Evolutionary conservation across 2,797 vertebrate species (phyloP).

Genomic region (Nyctalus aviator): DNA sequence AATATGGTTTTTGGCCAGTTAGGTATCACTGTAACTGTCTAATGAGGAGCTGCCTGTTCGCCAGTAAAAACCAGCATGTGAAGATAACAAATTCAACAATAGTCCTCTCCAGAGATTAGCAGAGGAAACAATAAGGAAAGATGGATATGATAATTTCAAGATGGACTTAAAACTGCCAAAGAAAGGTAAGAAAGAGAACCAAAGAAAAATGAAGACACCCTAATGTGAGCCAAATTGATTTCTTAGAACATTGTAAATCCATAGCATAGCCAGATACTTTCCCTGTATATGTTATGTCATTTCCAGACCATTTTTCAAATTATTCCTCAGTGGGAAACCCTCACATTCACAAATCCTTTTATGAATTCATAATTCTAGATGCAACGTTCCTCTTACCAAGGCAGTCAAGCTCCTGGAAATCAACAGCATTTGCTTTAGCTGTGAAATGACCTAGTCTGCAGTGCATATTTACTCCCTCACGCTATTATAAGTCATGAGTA

Average conservation of each 20-base stretch:
- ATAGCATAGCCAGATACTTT: background rate
- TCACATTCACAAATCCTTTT: background rate
- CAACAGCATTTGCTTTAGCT: constrained; percentile 17
- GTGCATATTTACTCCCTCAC: constrained; percentile 58
- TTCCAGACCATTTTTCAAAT: background rate
- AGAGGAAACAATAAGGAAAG: background rate
- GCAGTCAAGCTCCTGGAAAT: background rate
- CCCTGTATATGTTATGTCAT: background rate
- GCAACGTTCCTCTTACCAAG: background rate
- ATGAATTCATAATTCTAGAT: constrained; percentile 19
- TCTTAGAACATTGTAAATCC: background rate
- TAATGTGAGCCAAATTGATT: background rate
- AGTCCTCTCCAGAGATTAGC: background rate
- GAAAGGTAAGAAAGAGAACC: background rate
- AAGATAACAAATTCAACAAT: background rate
- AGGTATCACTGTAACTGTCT: background rate
- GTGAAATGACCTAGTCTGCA: background rate
- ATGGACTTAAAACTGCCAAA: background rate
- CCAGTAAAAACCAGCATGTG: background rate
- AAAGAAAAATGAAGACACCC: background rate
- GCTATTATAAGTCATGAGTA: constrained; percentile 35
- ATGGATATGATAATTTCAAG: background rate
- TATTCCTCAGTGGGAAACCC: background rate
- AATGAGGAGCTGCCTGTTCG: background rate
- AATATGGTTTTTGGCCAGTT: background rate